Base-by-base conservation (phyloP, 2,888 invertebrate genomes). In the Pseudolycoriella hygida region DNA sequence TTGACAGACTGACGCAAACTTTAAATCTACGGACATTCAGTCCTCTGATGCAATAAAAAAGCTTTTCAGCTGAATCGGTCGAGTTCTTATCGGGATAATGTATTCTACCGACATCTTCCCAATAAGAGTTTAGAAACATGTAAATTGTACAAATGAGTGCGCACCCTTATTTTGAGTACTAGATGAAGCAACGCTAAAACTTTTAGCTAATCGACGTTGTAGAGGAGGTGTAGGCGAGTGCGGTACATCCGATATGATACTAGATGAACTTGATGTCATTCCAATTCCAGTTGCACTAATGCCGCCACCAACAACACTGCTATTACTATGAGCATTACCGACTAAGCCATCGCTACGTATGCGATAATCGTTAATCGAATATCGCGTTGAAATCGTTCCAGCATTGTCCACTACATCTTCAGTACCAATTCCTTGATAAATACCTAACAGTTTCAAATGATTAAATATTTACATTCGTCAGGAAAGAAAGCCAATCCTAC, bases 131-230 rank as follows among this genome's bases (percentile, higher is more conserved):
- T 25, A 4, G 4, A 25, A 25, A 25, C 25, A 8, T 25, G 25
- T 6, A 25, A 25, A 25, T 6, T 8, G n/a, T 34, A 12, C n/a
- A 34, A 30, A 30, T 30, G 8, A 12, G 11, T 10, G 34, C 34
- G 34, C 34, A 40, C 40, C 40, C 40, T 40, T 40, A 40, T 66
- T 63, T 52, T 63, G 66, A 47, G 62, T 59, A 40, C 51, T 69
- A 56, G 80, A 76, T 58, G 84, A 77, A 56, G 86, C 78, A 59
- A 86, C 86, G 71, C 87, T 87, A 75, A 89, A 88, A 67, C 87
- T 88, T 73, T 89, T 89, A 58, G 88, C 86, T 64, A 88, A 76
- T 58, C 88, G 78, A 58, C 89, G 76, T 67, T 86, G 86, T 54
- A 86, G 76, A 55, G 88, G 87, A 57, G 87, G 87, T 55, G 87